A percentile compares a stretch with the other conserved stretches of the same genome.
Evolutionary conservation across 1,140 invertebrate genomes (phyloP).

Genomic region (Cardiocondyla obscurior): DNA sequence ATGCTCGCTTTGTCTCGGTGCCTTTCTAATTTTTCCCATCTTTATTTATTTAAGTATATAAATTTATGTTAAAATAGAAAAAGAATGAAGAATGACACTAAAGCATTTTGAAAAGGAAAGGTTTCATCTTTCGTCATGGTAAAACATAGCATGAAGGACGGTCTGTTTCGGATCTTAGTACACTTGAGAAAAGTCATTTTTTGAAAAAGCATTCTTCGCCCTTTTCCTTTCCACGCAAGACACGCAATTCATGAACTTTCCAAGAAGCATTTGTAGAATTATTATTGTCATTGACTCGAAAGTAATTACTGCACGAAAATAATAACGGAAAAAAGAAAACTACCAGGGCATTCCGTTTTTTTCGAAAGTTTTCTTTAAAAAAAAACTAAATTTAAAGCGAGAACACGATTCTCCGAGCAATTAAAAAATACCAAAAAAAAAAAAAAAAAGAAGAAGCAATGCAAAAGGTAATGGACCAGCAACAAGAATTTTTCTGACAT

Average conservation of each 20-base stretch:
- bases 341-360: neutral
- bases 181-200: neutral
- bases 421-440: no score
- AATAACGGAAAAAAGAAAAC: neutral
- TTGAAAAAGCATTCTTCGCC: neutral
- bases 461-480: no score
- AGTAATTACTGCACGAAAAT: neutral
- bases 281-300: neutral
- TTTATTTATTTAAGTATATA: no score
- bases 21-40: no score
- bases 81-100: no score
- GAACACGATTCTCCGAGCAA: no score
- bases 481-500: no score
- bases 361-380: neutral
- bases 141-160: neutral
- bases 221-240: neutral
- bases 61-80: no score
- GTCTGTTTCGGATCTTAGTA: neutral
- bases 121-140: no score
- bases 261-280: neutral
- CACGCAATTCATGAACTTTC: neutral
- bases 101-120: no score
- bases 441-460: neutral
- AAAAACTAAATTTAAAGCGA: neutral
- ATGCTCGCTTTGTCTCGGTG: no score